A percentile compares a stretch with the other conserved stretches of the same genome.
phyloP scores from a whole-genome alignment of 2,113 vertebrate species.

The Rhagologus leucostigma region DNA sequence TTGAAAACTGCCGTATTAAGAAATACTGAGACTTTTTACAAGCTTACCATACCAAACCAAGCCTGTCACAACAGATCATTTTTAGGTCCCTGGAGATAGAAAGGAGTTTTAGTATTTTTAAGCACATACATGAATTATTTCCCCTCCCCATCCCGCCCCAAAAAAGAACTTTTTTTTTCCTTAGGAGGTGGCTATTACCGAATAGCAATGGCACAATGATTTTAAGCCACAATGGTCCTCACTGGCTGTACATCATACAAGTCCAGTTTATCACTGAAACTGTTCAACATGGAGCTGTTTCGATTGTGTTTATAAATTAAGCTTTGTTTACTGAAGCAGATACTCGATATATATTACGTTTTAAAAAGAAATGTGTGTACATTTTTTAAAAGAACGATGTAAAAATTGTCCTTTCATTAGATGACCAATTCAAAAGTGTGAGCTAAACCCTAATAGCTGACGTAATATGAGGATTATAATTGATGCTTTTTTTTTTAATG shows the following conservation, averaged over 20 bases:
- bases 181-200: conserved; percentile 68
- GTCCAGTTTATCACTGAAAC: conserved; percentile 72
- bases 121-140: conserved; percentile 55
- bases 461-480: conserved; percentile 64
- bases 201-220: conserved; percentile 73
- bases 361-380: conserved; percentile 73
- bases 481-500: conserved; percentile 68
- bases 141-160: neutral
- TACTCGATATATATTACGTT: conserved; percentile 72
- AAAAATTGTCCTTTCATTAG: conserved; percentile 73
- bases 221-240: conserved; percentile 60
- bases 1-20: conserved; percentile 54
- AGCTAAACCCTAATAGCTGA: conserved; percentile 65
- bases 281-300: conserved; percentile 72
- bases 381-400: conserved; percentile 76
- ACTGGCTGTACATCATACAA: conserved; percentile 67
- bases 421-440: conserved; percentile 68
- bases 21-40: conserved; percentile 56
- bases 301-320: conserved; percentile 75
- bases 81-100: conserved; percentile 46
- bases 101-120: conserved; percentile 68
- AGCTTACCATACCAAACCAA: conserved; percentile 62
- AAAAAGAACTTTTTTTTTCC: conserved; percentile 23
- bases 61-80: conserved; percentile 40
- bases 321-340: conserved; percentile 70